phyloP scores from a whole-genome alignment of 2,888 invertebrate genomes.

The Agrochola circellaris region DNA sequence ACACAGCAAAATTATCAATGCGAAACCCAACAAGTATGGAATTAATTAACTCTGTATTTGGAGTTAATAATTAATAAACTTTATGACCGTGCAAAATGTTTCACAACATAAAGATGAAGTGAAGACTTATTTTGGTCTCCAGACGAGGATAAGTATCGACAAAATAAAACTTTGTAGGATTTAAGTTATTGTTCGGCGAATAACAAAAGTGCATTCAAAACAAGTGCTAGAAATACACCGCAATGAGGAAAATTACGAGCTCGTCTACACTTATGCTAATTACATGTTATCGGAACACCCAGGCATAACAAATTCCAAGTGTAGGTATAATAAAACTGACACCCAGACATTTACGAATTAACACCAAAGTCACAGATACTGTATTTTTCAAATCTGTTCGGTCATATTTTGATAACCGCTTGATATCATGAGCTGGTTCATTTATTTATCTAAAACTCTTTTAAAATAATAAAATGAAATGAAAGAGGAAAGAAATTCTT shows the following conservation, averaged over 20 bases:
- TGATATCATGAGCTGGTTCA: neutral
- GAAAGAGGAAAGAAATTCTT: neutral
- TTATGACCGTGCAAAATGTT: neutral
- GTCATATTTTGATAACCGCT: neutral
- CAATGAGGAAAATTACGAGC: conserved; percentile 38
- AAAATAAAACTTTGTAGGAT: neutral
- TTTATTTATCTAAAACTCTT: neutral
- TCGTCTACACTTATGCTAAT: neutral
- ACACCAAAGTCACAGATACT: neutral
- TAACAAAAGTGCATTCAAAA: conserved; percentile 12
- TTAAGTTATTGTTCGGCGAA: conserved; percentile 13
- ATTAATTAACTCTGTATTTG: neutral
- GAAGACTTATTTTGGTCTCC: neutral
- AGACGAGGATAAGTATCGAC: conserved; percentile 23
- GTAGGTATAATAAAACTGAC: neutral
- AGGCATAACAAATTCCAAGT: neutral
- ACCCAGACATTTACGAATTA: neutral
- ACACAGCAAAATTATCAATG: neutral
- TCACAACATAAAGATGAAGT: neutral
- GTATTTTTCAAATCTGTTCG: neutral
- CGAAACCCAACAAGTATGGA: neutral
- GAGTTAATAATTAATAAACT: conserved; percentile 5
- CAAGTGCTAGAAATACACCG: neutral
- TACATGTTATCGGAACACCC: neutral
- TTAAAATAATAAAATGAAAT: neutral